A percentile compares a stretch with the other conserved stretches of the same genome.
Conservation (phyloP, 2,797 vertebrate genomes). For the Chelidonichthys spinosus region DNA sequence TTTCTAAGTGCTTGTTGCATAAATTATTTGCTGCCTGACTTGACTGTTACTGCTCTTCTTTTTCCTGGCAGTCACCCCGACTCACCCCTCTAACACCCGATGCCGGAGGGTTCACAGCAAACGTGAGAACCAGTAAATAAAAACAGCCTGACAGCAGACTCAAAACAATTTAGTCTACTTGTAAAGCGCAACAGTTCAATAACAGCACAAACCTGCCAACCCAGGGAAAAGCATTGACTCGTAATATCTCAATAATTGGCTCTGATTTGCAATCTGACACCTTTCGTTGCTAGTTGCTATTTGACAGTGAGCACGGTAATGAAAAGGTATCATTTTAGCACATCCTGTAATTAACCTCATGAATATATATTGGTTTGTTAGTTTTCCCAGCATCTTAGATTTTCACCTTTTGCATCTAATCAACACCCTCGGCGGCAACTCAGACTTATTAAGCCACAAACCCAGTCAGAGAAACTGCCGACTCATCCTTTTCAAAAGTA, state of each 20-base stretch:
- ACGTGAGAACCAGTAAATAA: slow-evolving; percentile 42
- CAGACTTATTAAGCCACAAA: slow-evolving; percentile 65
- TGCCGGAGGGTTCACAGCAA: slow-evolving; percentile 27
- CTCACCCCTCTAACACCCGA: slow-evolving; percentile 25
- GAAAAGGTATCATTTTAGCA: slow-evolving; percentile 77
- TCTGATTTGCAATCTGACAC: slow-evolving; percentile 74
- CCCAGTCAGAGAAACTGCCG: slow-evolving; percentile 69
- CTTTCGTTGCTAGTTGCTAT: slow-evolving; percentile 60
- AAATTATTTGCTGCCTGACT: neutral
- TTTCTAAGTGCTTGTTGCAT: neutral
- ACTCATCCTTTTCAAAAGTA: slow-evolving; percentile 55
- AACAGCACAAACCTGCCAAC: slow-evolving; percentile 46
- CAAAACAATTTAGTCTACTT: slow-evolving; percentile 44
- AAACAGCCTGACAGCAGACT: slow-evolving; percentile 40
- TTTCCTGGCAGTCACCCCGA: neutral
- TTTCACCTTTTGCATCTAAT: slow-evolving; percentile 82
- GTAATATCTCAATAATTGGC: slow-evolving; percentile 67
- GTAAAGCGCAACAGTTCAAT: slow-evolving; percentile 39
- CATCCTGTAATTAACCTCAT: slow-evolving; percentile 84
- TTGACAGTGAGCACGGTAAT: slow-evolving; percentile 66
- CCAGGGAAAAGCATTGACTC: slow-evolving; percentile 47
- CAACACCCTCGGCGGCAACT: slow-evolving; percentile 77
- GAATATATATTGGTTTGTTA: slow-evolving; percentile 85
- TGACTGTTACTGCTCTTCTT: slow-evolving; percentile 6
- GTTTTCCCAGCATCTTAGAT: slow-evolving; percentile 74